phyloP scores from a whole-genome alignment of 2,888 invertebrate species.

The Suillia variegata region DNA sequence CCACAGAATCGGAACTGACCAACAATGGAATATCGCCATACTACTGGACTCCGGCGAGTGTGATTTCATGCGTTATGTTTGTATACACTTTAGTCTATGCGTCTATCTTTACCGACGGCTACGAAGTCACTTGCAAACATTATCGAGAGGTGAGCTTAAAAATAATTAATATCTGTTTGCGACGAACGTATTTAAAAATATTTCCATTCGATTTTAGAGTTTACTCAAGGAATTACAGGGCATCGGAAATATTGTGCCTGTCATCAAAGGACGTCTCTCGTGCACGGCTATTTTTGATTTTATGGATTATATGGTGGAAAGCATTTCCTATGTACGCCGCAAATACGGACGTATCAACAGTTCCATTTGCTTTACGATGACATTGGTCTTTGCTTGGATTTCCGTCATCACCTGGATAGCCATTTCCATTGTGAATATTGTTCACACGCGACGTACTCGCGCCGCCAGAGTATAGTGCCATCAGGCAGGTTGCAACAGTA shows the following conservation, averaged over 20 bases:
- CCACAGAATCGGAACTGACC: slow-evolving; percentile 67
- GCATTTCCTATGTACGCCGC: slow-evolving; percentile 67
- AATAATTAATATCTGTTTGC: too few relatives aligned
- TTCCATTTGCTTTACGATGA: slow-evolving; percentile 70
- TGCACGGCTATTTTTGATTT: slow-evolving; percentile 81
- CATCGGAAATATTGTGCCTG: slow-evolving; percentile 58
- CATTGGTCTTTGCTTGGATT: slow-evolving; percentile 69
- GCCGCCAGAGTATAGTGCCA: slow-evolving; percentile 45
- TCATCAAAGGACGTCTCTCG: slow-evolving; percentile 65
- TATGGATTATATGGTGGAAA: slow-evolving; percentile 81
- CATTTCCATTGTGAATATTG: slow-evolving; percentile 64
- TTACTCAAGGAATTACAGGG: slow-evolving; percentile 66
- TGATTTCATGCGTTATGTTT: slow-evolving; percentile 68
- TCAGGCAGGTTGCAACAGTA: too few relatives aligned
- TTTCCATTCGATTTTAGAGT: too few relatives aligned
- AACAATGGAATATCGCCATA: slow-evolving; percentile 68
- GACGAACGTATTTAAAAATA: too few relatives aligned
- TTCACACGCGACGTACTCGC: slow-evolving; percentile 61
- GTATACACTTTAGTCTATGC: slow-evolving; percentile 73
- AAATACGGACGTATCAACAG: slow-evolving; percentile 76
- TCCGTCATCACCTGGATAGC: slow-evolving; percentile 66
- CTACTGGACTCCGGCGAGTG: slow-evolving; percentile 73
- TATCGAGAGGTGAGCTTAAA: slow-evolving; percentile 72
- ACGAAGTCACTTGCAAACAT: slow-evolving; percentile 75
- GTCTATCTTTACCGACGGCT: slow-evolving; percentile 73